A percentile compares a stretch with the other conserved stretches of the same genome.
These are phyloP conservation scores for Drepana arcuata DNA, from an alignment of 1,140 invertebrate genomes.

Conservation along the genomic window DNA sequence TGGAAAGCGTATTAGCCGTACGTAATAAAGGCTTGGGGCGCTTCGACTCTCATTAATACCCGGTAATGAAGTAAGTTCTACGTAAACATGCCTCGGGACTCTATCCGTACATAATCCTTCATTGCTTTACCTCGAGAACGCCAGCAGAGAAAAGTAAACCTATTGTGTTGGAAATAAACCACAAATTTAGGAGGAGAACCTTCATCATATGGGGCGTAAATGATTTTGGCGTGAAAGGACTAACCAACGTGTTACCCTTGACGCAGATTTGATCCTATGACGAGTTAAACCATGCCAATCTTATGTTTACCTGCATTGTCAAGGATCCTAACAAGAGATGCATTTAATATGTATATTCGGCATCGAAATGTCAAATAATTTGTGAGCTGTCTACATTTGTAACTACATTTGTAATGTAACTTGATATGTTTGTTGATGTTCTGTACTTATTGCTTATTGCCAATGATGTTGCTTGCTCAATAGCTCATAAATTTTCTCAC, in stretches of 20 bases:
- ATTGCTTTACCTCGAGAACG: constrained; percentile 24
- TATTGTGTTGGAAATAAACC: constrained; percentile 23
- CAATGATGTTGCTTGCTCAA: background rate
- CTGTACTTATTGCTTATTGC: too few species aligned
- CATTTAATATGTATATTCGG: too few species aligned
- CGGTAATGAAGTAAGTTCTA: constrained; percentile 63
- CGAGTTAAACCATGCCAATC: constrained; percentile 39
- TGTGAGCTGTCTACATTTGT: too few species aligned
- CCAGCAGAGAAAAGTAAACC: constrained; percentile 30
- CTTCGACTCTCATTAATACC: constrained; percentile 52
- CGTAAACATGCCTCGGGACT: constrained; percentile 56
- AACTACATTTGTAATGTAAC: too few species aligned
- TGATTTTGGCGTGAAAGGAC: constrained; percentile 36
- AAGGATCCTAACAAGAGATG: too few species aligned
- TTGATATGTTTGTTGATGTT: too few species aligned
- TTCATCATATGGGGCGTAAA: constrained; percentile 26
- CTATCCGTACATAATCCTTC: constrained; percentile 47
- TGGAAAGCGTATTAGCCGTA: constrained; percentile 13
- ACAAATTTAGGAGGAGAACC: constrained; percentile 16
- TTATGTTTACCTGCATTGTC: too few species aligned
- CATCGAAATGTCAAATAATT: too few species aligned
- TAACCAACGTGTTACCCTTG: constrained; percentile 27
- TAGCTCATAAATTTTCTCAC: constrained; percentile 6
- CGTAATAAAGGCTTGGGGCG: constrained; percentile 33
- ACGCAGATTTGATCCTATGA: constrained; percentile 37